These are phyloP conservation scores for Kobus ellipsiprymnus DNA, from an alignment of 2,113 vertebrate genomes.

Conservation along the genomic window DNA sequence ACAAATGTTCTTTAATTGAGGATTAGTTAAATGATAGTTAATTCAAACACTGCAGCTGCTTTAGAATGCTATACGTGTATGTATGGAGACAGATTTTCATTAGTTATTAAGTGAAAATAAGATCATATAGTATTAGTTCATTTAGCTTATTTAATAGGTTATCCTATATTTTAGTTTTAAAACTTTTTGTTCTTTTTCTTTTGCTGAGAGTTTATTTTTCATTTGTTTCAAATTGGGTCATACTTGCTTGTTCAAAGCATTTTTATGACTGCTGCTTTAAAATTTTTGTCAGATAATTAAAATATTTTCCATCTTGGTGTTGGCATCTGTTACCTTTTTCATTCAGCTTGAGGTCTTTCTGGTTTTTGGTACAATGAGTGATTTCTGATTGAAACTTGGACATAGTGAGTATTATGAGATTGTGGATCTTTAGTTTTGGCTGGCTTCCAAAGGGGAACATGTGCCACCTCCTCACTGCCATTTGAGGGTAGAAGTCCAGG, in stretches of 20 bases:
- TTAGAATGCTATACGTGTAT: not conserved
- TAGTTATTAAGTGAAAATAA: not conserved
- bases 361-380: not conserved
- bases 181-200: constrained; percentile 9
- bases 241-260: not conserved
- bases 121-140: not conserved
- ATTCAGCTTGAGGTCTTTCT: not conserved
- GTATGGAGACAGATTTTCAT: not conserved
- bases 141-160: not conserved
- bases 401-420: not conserved
- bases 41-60: not conserved
- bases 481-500: not conserved
- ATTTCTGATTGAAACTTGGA: not conserved
- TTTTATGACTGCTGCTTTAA: not conserved
- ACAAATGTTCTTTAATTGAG: not conserved
- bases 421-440: not conserved
- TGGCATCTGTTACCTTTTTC: constrained; percentile 1
- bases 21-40: not conserved
- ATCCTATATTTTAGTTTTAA: not conserved
- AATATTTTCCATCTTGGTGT: not conserved
- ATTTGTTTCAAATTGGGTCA: not conserved
- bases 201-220: not conserved
- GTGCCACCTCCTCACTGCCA: not conserved
- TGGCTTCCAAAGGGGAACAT: not conserved
- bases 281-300: not conserved